Evolutionary conservation across 2,888 invertebrate genomes (phyloP).

Genomic region (Melitaea athalia): DNA sequence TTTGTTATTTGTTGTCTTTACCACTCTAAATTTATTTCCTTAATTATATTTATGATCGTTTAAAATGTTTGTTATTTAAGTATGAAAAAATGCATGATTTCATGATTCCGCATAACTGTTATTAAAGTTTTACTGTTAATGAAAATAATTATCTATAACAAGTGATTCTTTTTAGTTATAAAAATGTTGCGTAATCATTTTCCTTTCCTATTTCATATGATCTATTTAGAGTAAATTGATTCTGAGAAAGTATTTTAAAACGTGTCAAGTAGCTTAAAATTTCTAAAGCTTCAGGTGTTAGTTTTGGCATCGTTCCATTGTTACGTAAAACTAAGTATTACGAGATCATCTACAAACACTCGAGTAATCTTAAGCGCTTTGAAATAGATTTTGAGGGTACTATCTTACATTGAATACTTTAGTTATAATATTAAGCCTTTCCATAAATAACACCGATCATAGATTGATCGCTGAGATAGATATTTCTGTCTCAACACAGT

Average conservation of each 20-base stretch:
- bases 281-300: constrained; percentile 25
- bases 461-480: too few relatives aligned
- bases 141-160: too few relatives aligned
- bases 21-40: too few relatives aligned
- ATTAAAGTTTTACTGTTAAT: too few relatives aligned
- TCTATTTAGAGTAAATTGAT: constrained; percentile 13
- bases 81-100: too few relatives aligned
- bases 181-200: too few relatives aligned
- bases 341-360: constrained; percentile 29
- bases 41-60: too few relatives aligned
- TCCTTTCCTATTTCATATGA: background rate
- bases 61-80: too few relatives aligned
- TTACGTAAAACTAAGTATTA: constrained; percentile 33
- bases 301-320: constrained; percentile 34
- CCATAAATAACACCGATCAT: background rate
- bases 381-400: constrained; percentile 20
- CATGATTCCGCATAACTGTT: too few relatives aligned
- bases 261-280: constrained; percentile 27
- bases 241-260: constrained; percentile 18
- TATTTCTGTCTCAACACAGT: too few relatives aligned
- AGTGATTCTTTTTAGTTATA: too few relatives aligned
- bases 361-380: constrained; percentile 25
- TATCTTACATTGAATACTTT: background rate
- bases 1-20: too few relatives aligned
- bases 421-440: background rate